Percentiles rank a stretch among this genome's conserved stretches.
These are phyloP conservation scores for Limnephilus lunatus DNA, from an alignment of 2,888 invertebrate genomes.

Conservation along the genomic window DNA sequence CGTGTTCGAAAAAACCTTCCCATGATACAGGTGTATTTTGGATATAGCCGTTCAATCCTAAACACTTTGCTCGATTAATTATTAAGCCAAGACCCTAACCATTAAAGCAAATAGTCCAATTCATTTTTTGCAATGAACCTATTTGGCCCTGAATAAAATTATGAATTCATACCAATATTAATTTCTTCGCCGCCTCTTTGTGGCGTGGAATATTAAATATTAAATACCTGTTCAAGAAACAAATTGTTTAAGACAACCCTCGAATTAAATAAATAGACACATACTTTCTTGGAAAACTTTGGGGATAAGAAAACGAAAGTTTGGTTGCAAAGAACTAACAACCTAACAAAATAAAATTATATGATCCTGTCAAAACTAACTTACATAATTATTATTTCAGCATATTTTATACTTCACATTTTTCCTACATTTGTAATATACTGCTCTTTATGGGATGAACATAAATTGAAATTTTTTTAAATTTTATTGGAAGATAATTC, in stretches of 20 bases:
- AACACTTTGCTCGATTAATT: constrained; percentile 3
- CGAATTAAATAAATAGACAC: constrained; percentile 33
- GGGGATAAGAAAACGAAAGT: background rate
- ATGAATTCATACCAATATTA: constrained; percentile 27
- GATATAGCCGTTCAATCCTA: background rate
- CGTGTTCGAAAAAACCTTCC: background rate
- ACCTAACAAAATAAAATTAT: no score
- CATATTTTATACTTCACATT: no score
- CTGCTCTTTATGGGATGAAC: no score
- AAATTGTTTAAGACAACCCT: constrained; percentile 26
- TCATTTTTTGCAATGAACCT: constrained; percentile 15
- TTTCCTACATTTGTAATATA: no score
- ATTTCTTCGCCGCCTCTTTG: constrained; percentile 52
- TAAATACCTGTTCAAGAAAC: constrained; percentile 11
- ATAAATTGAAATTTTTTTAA: no score
- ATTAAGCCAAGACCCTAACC: background rate
- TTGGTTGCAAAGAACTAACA: background rate
- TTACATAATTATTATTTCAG: no score
- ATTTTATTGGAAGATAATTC: no score
- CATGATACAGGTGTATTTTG: constrained; percentile 26
- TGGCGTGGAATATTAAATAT: constrained; percentile 33
- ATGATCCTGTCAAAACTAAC: no score
- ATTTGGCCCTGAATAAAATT: background rate
- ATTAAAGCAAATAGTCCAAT: background rate
- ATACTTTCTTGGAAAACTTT: background rate